phyloP scores from a whole-genome alignment of 1,140 invertebrate species.

The Geopemphigus sp. region DNA sequence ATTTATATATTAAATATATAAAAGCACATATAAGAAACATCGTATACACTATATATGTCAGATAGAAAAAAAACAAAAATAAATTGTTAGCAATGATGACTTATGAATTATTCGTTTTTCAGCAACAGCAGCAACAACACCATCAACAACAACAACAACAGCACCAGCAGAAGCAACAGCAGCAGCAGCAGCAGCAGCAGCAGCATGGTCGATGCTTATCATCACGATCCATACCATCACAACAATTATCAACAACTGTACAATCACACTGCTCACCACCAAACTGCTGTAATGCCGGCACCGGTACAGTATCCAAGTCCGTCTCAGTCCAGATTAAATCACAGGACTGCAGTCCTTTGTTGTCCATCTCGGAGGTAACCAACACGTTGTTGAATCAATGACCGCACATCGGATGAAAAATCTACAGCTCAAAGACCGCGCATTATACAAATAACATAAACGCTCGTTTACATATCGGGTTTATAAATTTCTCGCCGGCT shows the following conservation, averaged over 20 bases:
- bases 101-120: not conserved
- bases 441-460: not conserved
- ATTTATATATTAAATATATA: too few relatives aligned
- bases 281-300: slow-evolving; percentile 52
- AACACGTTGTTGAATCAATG: slow-evolving; percentile 72
- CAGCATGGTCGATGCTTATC: slow-evolving; percentile 39
- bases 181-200: slow-evolving; percentile 47
- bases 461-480: too few relatives aligned
- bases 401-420: not conserved
- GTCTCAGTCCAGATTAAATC: slow-evolving; percentile 61
- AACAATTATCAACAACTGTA: slow-evolving; percentile 35
- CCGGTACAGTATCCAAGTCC: slow-evolving; percentile 56
- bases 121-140: not conserved
- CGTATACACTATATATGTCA: too few relatives aligned
- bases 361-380: slow-evolving; percentile 81
- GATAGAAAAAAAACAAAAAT: not conserved
- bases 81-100: not conserved
- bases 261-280: slow-evolving; percentile 49
- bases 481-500: too few relatives aligned
- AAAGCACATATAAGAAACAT: too few relatives aligned
- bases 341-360: slow-evolving; percentile 73
- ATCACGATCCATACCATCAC: slow-evolving; percentile 41
- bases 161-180: slow-evolving; percentile 16
- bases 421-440: not conserved
- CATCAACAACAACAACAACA: slow-evolving; percentile 23